These are phyloP conservation scores for Agapornis canus DNA, from an alignment of 2,797 vertebrate genomes.

Conservation along the genomic window DNA sequence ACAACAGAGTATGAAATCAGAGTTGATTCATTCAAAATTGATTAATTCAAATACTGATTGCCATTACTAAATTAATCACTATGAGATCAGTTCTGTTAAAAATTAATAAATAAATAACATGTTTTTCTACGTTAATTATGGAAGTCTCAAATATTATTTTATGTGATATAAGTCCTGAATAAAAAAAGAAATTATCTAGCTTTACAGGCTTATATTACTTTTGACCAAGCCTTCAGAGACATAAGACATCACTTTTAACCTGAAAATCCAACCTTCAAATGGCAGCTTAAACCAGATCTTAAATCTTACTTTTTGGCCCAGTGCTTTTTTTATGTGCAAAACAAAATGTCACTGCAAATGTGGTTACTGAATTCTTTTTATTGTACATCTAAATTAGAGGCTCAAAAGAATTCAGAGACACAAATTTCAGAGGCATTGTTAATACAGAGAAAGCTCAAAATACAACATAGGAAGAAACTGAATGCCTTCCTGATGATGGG, in stretches of 20 bases:
- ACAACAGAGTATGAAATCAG: background rate
- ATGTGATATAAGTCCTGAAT: background rate
- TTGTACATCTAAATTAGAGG: background rate
- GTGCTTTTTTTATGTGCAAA: background rate
- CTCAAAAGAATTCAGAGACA: conserved; percentile 14
- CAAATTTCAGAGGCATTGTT: conserved; percentile 5
- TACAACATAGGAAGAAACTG: background rate
- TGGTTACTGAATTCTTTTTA: background rate
- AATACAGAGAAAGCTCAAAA: background rate
- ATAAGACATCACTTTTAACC: background rate
- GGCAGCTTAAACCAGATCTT: background rate
- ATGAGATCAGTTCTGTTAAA: background rate
- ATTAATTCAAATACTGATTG: background rate
- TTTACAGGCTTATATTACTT: background rate
- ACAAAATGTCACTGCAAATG: background rate
- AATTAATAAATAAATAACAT: background rate
- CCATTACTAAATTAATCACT: background rate
- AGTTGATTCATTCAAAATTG: background rate
- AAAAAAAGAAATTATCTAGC: background rate
- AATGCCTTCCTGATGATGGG: background rate
- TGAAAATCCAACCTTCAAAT: background rate
- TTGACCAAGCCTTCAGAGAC: background rate
- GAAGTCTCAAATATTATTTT: background rate
- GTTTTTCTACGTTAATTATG: background rate
- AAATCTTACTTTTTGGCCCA: background rate